Percentiles rank a stretch among this genome's conserved stretches.
These are phyloP conservation scores for Trematocara unimaculatum DNA, from an alignment of 2,113 vertebrate species.

Conservation along the genomic window DNA sequence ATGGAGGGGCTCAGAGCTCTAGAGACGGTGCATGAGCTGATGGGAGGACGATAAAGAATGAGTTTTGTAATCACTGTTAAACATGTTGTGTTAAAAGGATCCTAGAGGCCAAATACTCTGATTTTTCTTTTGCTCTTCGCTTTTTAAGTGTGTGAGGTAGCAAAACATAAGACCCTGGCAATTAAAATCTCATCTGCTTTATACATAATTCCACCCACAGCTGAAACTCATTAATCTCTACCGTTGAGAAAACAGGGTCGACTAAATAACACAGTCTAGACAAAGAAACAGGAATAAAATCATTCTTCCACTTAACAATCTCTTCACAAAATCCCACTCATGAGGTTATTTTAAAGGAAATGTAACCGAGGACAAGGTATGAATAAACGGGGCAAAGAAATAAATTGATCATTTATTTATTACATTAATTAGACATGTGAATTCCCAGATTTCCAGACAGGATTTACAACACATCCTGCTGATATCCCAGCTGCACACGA, in stretches of 20 bases:
- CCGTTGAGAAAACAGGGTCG: background rate
- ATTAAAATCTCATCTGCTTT: background rate
- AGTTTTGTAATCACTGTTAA: background rate
- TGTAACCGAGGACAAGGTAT: too few species aligned
- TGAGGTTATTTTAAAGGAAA: background rate
- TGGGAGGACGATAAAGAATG: background rate
- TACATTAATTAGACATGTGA: too few species aligned
- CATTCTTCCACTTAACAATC: background rate
- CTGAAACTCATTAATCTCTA: background rate
- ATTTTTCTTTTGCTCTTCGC: background rate
- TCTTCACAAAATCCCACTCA: background rate
- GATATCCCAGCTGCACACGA: too few species aligned
- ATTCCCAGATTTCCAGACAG: too few species aligned
- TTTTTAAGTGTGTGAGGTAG: background rate
- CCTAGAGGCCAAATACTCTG: background rate
- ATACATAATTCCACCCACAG: background rate
- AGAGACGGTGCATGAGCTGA: background rate
- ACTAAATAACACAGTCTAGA: background rate
- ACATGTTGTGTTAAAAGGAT: background rate
- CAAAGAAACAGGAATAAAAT: background rate
- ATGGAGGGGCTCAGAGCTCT: background rate
- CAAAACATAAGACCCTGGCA: background rate
- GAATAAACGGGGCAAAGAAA: too few species aligned
- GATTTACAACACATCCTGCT: too few species aligned
- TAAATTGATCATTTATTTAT: too few species aligned